Base-by-base conservation (phyloP, 2,113 vertebrate genomes). In the Pardalotus punctatus region DNA sequence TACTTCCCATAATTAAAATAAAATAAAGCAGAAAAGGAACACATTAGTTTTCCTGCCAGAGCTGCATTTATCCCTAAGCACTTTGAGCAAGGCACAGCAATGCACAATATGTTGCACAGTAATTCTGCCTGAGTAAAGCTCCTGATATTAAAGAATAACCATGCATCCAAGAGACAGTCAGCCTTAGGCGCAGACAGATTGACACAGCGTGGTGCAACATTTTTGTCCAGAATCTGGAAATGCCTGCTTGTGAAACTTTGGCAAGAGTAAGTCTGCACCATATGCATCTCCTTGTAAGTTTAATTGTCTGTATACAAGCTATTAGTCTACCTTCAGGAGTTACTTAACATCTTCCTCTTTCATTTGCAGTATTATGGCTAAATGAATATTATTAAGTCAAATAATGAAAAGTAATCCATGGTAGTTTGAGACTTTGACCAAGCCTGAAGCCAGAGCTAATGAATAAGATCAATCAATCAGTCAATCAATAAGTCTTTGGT, bases 241-340 rank as follows among this genome's bases (percentile, higher is more conserved):
- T 56, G 85, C 60, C 69, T 95, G 69, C 66, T 88, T 71, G 58
- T 85, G 85, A 94, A 95, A 96, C 65, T 94, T 88, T 96, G 97
- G 96, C 94, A 97, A 92, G 69, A 81, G 31, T 65, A 64, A 84
- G 62, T 56, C 91, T 81, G 61, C 88, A 77, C 92, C 92, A 94
- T 95, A 93, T 97, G 95, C 62, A 83, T 74, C 81, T 96, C 81
- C 94, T 94, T 92, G 94, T 86, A 94, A 73, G 94, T 88, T 92
- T 96, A 97, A 97, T 97, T 91, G 88, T 83, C 92, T 96, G 86
- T 76, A 54, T 61, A 69, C 43, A 94, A 93, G 79, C 86, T 78
- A 93, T 97, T 96, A 95, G 86, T 43, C 69, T 71, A 91, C 78
- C 83, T 95, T 86, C 85, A 91, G 80, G 86, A 97, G 33, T 81